phyloP scores from a whole-genome alignment of 2,113 vertebrate species.

The Ursus arctos region DNA sequence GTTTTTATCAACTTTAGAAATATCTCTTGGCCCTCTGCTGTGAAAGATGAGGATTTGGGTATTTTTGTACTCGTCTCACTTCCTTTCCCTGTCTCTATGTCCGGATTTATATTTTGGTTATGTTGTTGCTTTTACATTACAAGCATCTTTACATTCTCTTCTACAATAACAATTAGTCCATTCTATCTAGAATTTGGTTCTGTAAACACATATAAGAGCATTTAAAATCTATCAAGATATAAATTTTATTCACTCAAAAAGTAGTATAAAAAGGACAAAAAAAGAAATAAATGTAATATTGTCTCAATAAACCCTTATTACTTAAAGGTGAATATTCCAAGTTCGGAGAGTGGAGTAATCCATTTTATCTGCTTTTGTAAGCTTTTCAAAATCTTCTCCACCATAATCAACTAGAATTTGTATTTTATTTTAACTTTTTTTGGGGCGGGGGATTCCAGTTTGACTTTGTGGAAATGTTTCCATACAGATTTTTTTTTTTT shows the following conservation, averaged over 20 bases:
- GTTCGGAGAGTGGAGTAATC: neutral
- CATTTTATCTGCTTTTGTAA: neutral
- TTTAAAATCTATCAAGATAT: neutral
- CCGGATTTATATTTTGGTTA: neutral
- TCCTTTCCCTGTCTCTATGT: neutral
- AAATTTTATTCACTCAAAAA: neutral
- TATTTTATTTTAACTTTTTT: neutral
- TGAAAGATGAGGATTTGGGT: neutral
- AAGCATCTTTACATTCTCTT: neutral
- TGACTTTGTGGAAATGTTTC: neutral
- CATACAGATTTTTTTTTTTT: neutral
- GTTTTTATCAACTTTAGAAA: neutral
- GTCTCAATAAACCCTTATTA: neutral
- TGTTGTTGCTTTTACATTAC: neutral
- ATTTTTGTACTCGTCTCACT: neutral
- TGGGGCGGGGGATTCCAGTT: neutral
- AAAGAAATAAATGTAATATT: neutral
- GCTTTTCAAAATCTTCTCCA: neutral
- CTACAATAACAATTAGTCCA: neutral
- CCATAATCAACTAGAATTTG: neutral
- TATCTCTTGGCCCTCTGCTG: neutral
- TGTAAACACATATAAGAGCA: neutral
- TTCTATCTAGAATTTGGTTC: neutral
- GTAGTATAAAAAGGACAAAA: neutral
- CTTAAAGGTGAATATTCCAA: neutral